Conservation (phyloP, 2,113 vertebrate genomes). For the Electrona antarctica region DNA sequence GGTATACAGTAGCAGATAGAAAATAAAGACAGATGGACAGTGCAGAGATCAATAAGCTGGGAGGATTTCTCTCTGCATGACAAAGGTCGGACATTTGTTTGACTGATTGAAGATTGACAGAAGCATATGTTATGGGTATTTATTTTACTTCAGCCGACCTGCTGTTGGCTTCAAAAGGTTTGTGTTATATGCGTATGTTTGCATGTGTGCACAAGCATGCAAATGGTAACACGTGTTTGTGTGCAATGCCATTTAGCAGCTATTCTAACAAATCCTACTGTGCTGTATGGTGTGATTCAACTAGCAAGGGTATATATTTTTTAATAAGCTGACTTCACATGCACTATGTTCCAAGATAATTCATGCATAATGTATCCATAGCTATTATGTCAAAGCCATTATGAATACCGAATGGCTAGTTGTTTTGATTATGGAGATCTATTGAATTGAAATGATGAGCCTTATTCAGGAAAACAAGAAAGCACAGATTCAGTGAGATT, state of each 20-base stretch:
- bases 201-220: neutral
- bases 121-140: too few relatives aligned
- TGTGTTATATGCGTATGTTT: neutral
- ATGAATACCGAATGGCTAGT: neutral
- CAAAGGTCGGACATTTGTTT: constrained; percentile 16
- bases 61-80: neutral
- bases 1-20: too few relatives aligned
- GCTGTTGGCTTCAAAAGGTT: neutral
- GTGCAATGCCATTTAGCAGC: neutral
- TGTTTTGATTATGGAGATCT: neutral
- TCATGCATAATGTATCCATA: constrained; percentile 2
- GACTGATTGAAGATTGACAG: neutral
- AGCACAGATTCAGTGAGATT: neutral
- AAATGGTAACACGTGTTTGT: neutral
- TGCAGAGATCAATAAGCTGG: neutral
- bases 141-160: neutral
- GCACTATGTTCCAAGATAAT: constrained; percentile 18
- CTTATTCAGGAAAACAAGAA: neutral
- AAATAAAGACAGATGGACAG: neutral
- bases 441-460: constrained; percentile 7
- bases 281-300: constrained; percentile 27
- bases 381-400: neutral
- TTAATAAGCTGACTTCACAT: neutral
- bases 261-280: neutral
- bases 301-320: neutral